Percentiles rank a stretch among this genome's conserved stretches.
These are phyloP conservation scores for Lasioglossum albipes DNA, from an alignment of 1,140 invertebrate species.

Conservation along the genomic window DNA sequence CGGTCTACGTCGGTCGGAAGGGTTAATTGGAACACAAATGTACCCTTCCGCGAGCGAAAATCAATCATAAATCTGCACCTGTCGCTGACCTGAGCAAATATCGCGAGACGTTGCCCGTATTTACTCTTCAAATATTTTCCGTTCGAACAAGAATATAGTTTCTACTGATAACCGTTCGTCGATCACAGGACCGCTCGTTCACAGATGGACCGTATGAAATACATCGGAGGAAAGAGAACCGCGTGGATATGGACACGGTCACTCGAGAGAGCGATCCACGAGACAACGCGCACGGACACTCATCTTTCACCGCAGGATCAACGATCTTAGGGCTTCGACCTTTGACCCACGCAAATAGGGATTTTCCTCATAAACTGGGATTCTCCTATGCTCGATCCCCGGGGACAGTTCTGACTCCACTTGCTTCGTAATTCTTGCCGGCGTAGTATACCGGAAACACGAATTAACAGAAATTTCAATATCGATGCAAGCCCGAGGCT, in stretches of 20 bases:
- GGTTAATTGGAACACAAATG: neutral
- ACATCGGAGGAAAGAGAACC: neutral
- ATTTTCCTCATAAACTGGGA: slow-evolving; percentile 46
- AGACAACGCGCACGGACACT: slow-evolving; percentile 37
- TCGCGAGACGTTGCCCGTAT: neutral
- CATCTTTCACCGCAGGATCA: slow-evolving; percentile 68
- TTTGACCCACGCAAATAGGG: slow-evolving; percentile 65
- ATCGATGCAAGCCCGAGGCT: neutral
- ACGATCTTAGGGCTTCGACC: slow-evolving; percentile 59
- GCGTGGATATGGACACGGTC: neutral
- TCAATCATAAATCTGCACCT: neutral
- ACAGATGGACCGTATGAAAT: neutral
- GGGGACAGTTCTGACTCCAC: slow-evolving; percentile 7
- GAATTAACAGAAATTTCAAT: slow-evolving; percentile 15
- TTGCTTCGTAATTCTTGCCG: slow-evolving; percentile 16
- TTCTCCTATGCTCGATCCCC: slow-evolving; percentile 57
- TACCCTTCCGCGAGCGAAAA: neutral
- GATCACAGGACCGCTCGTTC: no score
- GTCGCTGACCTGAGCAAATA: neutral
- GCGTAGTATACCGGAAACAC: slow-evolving; percentile 1
- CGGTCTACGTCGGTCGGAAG: no score
- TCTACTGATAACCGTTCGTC: neutral
- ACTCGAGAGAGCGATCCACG: slow-evolving; percentile 47
- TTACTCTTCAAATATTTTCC: slow-evolving; percentile 6
- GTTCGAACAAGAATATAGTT: neutral